These are phyloP conservation scores for Rhingia campestris DNA, from an alignment of 2,888 invertebrate species.

Conservation along the genomic window DNA sequence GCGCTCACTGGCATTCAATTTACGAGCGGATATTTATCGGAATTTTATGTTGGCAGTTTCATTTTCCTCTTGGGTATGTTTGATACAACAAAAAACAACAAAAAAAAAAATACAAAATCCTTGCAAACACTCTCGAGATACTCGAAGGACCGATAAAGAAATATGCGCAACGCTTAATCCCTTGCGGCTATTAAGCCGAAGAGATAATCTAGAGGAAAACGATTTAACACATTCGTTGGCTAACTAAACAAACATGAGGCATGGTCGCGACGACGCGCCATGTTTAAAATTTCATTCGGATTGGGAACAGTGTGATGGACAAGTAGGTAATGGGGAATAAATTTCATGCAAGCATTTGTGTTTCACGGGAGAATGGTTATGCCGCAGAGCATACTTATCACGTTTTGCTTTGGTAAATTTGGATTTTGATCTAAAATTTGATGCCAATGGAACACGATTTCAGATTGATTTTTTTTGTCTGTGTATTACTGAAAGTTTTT, in stretches of 20 bases:
- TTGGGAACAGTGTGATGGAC: conserved; percentile 11
- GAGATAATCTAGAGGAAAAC: conserved; percentile 60
- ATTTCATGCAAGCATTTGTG: no score
- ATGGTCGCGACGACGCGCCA: background rate
- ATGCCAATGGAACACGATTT: no score
- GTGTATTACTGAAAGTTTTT: no score
- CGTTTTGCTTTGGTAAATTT: no score
- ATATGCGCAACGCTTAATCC: conserved; percentile 55
- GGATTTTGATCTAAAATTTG: no score
- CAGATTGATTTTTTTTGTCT: no score
- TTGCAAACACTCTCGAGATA: conserved; percentile 51
- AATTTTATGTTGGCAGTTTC: conserved; percentile 16
- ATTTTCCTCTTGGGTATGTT: background rate
- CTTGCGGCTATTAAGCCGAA: conserved; percentile 48
- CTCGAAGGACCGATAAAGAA: conserved; percentile 46
- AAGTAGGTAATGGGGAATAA: background rate
- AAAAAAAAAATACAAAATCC: conserved; percentile 4
- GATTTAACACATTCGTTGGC: conserved; percentile 62
- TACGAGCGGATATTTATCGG: conserved; percentile 61
- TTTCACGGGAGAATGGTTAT: no score
- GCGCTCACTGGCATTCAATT: conserved; percentile 34
- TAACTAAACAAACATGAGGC: conserved; percentile 54
- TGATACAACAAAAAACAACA: background rate
- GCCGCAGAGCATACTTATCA: no score
- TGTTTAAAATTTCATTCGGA: conserved; percentile 24